A percentile compares a stretch with the other conserved stretches of the same genome.
These are phyloP conservation scores for Enteromius viviparus DNA, from an alignment of 2,797 vertebrate species.

Conservation along the genomic window DNA sequence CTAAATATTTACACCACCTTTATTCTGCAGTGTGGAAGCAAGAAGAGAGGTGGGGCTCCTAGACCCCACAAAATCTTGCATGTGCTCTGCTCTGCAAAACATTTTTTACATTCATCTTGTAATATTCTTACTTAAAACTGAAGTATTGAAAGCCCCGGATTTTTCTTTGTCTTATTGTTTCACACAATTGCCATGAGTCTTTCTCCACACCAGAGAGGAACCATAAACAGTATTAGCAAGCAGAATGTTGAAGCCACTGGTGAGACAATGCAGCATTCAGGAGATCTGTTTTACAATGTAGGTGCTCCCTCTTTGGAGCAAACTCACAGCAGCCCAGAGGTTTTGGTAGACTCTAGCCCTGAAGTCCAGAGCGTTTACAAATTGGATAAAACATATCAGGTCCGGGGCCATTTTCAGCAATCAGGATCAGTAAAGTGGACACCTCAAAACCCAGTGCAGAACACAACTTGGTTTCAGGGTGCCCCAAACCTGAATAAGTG, in stretches of 20 bases:
- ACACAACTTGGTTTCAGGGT: conserved; percentile 80
- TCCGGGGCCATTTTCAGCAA: conserved; percentile 81
- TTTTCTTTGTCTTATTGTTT: conserved; percentile 38
- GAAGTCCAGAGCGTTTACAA: conserved; percentile 74
- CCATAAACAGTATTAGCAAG: conserved; percentile 84
- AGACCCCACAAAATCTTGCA: neutral
- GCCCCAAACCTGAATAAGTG: conserved; percentile 73
- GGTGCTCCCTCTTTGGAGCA: conserved; percentile 74
- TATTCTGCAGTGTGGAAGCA: conserved; percentile 41
- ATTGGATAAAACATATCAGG: conserved; percentile 82
- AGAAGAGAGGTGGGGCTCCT: conserved; percentile 40
- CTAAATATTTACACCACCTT: conserved; percentile 45
- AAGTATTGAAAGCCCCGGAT: conserved; percentile 1
- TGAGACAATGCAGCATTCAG: conserved; percentile 84
- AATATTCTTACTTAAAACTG: conserved; percentile 28
- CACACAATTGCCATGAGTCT: conserved; percentile 85
- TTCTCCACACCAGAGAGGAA: conserved; percentile 88
- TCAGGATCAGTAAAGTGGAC: conserved; percentile 87
- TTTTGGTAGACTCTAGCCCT: conserved; percentile 51
- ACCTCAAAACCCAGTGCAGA: conserved; percentile 77
- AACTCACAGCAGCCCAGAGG: conserved; percentile 67
- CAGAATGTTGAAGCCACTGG: conserved; percentile 80
- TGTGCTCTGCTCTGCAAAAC: conserved; percentile 2
- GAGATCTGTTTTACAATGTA: conserved; percentile 84
- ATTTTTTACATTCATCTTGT: neutral